These are phyloP conservation scores for Martes martes DNA, from an alignment of 2,113 vertebrate genomes.

Conservation along the genomic window DNA sequence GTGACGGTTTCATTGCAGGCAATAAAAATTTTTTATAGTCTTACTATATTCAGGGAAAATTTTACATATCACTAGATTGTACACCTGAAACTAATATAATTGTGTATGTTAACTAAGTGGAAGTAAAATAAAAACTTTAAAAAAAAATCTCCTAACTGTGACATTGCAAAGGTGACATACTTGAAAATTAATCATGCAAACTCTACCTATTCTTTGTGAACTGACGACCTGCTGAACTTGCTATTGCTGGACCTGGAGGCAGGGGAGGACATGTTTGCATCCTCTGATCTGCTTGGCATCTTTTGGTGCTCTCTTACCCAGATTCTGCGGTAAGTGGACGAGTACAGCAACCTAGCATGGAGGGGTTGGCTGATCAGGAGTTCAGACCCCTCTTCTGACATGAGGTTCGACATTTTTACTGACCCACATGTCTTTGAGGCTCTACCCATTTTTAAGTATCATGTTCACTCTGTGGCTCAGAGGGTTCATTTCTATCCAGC, in stretches of 20 bases:
- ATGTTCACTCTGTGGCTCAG: background rate
- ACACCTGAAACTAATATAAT: background rate
- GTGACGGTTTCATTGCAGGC: background rate
- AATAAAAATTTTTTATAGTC: background rate
- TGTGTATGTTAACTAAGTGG: background rate
- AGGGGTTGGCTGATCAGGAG: rapidly evolving
- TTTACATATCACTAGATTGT: background rate
- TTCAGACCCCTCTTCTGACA: rapidly evolving
- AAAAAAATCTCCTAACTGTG: background rate
- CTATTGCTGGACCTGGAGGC: background rate
- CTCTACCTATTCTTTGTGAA: background rate
- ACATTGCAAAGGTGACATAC: background rate
- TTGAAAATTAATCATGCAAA: background rate
- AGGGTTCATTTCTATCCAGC: background rate
- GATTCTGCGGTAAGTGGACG: background rate
- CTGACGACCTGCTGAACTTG: background rate
- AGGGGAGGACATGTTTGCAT: background rate
- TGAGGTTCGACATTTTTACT: background rate
- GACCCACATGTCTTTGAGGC: background rate
- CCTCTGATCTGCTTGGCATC: no score
- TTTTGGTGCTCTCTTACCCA: background rate
- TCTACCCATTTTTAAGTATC: background rate
- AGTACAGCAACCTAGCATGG: rapidly evolving
- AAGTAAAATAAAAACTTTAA: background rate
- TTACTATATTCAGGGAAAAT: background rate